Base-by-base conservation (phyloP, 64 coral and sea anemone species). In the Catalaphyllia jardinei region DNA sequence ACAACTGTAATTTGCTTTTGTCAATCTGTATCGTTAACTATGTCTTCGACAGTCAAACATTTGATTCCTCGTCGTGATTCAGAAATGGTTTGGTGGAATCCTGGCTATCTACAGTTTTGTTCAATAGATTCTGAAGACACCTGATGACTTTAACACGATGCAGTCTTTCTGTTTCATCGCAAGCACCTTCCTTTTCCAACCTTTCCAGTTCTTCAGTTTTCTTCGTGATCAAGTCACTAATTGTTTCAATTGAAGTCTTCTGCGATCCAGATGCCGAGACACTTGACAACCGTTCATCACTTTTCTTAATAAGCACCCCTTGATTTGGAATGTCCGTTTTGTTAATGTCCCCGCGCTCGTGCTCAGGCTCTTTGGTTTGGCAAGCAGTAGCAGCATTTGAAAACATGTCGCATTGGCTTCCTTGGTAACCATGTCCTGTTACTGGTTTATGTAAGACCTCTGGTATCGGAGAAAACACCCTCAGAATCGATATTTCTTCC, bases 81-180 rank as follows among this genome's bases (percentile, higher is more conserved):
- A 67, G 3, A n/a, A 22, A 67, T 25, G 27, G 4, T 28, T 67
- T 67, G 8, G 22, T 20, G 25, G 64, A 67, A 24, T 67, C 64
- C 64, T 67, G 8, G 22, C 8, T 25, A 10, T 31, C 35, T 5
- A 33, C 8, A 29, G 61, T 11, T 49, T 67, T 63, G 18, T 85
- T n/a, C 81, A 85, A 35, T 9, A 85, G 65, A 22, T 85, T 60
- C 30, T 85, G 81, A 51, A 85, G 59, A 15, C 81, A 85, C 57
- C 65, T 38, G 29, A 85, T 85, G 10, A 85, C 81, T 71, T 65
- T 85, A 22, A 85, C 30, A 67, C 60, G 59, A 61, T 18, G 81
- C 20, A 71, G n/a, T 85, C 11, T 85, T 33, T 85, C 81, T 38
- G n/a, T 67, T 38, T 85, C 60, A 33, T 85, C 28, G 61, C 38